phyloP scores from a whole-genome alignment of 2,113 vertebrate genomes.

The Sebastes schlegelii region DNA sequence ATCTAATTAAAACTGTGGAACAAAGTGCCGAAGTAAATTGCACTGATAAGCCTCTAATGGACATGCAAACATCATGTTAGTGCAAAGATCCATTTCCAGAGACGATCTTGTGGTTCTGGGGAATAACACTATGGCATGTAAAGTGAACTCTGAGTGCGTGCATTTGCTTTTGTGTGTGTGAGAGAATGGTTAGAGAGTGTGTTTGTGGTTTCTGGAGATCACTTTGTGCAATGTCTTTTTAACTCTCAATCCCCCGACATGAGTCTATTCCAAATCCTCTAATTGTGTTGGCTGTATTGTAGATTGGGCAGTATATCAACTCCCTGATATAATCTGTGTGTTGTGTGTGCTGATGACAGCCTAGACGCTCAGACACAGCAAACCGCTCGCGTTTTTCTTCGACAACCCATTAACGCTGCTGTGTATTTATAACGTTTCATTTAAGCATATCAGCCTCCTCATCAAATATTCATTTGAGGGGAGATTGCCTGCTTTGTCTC shows the following conservation, averaged over 20 bases:
- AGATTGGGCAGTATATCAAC: constrained; percentile 34
- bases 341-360: not conserved
- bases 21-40: not conserved
- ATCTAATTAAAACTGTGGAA: constrained; percentile 20
- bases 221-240: constrained; percentile 27
- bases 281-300: constrained; percentile 32
- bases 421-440: constrained; percentile 62
- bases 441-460: constrained; percentile 61
- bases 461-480: constrained; percentile 69
- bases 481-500: constrained; percentile 61
- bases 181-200: not conserved
- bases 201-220: not conserved
- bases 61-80: not conserved
- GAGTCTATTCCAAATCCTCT: constrained; percentile 26
- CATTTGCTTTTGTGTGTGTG: not conserved
- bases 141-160: not conserved
- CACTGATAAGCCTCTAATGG: constrained; percentile 22
- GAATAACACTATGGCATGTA: not conserved
- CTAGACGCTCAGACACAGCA: not conserved
- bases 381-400: constrained; percentile 8
- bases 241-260: constrained; percentile 24
- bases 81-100: constrained; percentile 12
- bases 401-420: constrained; percentile 49
- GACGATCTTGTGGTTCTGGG: constrained; percentile 12
- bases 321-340: constrained; percentile 19